Percentiles rank a stretch among this genome's conserved stretches.
Evolutionary conservation across 2,113 vertebrate genomes (phyloP).

Genomic region (Sander vitreus): DNA sequence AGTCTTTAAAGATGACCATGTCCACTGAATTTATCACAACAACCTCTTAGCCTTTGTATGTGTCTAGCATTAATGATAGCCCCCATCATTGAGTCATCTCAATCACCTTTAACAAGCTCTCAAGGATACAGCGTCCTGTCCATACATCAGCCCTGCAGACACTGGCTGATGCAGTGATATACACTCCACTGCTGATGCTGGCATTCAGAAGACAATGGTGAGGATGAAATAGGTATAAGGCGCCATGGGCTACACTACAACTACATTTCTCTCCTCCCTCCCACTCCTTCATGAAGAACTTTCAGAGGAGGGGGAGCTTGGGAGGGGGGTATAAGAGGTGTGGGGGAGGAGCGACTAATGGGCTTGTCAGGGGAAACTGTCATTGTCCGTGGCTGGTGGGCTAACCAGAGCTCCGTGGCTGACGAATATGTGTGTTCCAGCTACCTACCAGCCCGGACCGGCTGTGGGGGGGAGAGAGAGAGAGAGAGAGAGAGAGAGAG

Average conservation of each 20-base stretch:
- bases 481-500: constrained; percentile 20
- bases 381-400: constrained; percentile 68
- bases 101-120: constrained; percentile 83
- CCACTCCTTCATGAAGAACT: constrained; percentile 58
- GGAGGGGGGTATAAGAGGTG: neutral
- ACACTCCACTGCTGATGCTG: constrained; percentile 50
- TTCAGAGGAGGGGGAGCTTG: constrained; percentile 42
- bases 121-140: constrained; percentile 69
- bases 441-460: constrained; percentile 57
- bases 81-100: constrained; percentile 61
- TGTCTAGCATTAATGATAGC: constrained; percentile 52
- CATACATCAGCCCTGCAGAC: constrained; percentile 77
- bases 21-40: constrained; percentile 54
- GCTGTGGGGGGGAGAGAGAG: neutral
- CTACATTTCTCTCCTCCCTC: constrained; percentile 64
- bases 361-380: constrained; percentile 75
- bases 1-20: constrained; percentile 21
- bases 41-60: constrained; percentile 43
- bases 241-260: constrained; percentile 61
- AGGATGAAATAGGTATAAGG: constrained; percentile 67
- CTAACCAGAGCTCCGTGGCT: constrained; percentile 58
- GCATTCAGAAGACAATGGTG: constrained; percentile 39
- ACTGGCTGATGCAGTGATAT: constrained; percentile 56
- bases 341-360: constrained; percentile 64
- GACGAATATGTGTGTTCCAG: constrained; percentile 70